Percentiles rank a stretch among this genome's conserved stretches.
phyloP scores from a whole-genome alignment of 2,888 invertebrate species.

The Eupithecia vulgata region DNA sequence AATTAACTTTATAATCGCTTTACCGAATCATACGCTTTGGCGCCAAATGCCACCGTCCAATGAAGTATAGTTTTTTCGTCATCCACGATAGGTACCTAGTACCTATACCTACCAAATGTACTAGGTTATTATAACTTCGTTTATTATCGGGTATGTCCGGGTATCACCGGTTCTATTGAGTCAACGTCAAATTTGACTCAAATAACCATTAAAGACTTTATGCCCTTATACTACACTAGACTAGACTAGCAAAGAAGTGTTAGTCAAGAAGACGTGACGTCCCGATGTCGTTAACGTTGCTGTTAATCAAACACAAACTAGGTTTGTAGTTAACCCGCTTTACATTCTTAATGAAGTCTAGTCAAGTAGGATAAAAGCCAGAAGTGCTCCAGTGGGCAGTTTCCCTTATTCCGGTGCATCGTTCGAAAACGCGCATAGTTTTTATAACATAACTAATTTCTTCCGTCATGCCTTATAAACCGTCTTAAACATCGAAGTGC shows the following conservation, averaged over 20 bases:
- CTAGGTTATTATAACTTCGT: not conserved
- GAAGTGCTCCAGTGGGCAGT: not conserved
- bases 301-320: not conserved
- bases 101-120: not conserved
- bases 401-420: constrained; percentile 40
- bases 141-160: not conserved
- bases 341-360: not conserved
- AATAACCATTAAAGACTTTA: not conserved
- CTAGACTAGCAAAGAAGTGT: not conserved
- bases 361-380: not conserved
- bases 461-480: constrained; percentile 72
- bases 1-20: constrained; percentile 27
- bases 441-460: constrained; percentile 50
- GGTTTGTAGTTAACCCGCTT: not conserved
- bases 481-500: constrained; percentile 56
- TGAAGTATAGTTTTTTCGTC: not conserved
- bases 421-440: constrained; percentile 40
- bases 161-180: not conserved
- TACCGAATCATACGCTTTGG: constrained; percentile 20
- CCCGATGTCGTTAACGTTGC: not conserved
- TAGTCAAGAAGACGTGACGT: not conserved
- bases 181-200: not conserved
- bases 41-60: constrained; percentile 8
- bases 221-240: too few relatives aligned
- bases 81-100: too few relatives aligned